Base-by-base conservation (phyloP, 1,140 invertebrate species). In the Pararge aegeria region DNA sequence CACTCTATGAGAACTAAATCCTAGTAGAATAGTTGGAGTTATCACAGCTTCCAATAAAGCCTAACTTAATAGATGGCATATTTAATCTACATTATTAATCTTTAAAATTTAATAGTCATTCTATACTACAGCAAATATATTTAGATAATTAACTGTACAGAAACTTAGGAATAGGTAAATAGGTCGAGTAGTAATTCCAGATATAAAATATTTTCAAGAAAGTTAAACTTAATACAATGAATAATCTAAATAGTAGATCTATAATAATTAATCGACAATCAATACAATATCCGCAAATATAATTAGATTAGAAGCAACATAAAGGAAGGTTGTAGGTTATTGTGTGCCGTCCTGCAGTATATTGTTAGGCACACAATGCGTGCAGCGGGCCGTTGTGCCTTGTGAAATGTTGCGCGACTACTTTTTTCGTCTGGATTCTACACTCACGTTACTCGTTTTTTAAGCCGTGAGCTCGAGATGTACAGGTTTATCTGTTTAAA, bases 401-500 rank as follows among this genome's bases (percentile, higher is more conserved):
- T 80, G 80, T 86, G 81, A 87, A 89, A 89, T 89, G 87, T 89
- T 89, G 87, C 79, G 70, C 84, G 87, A 87, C 87, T 87, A 86
- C 87, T 89, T 89, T 89, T 89, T 89, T 87, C 87, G 84, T 89
- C 87, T 87, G 87, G 83, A 87, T 85, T 87, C 78, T 86, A 82
- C 78, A 89, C 83, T 86, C 80, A 81, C 77, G 78, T 80, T 87
- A 80, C 75, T 86, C 75, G 80, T 87, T 87, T 89, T 89, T 89
- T 85, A 81, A 83, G 76, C 83, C 76, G 81, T 77, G 78, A 87
- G 80, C 82, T 75, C 84, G 77, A 87, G 86, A 89, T 86, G 84
- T 87, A 89, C 83, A 83, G 83, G 83, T 87, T 89, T 87, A 87
- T 89, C 83, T 89, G 83, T 89, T 87, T 86, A 85, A 89, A 89